Base-by-base conservation (phyloP, 2,888 invertebrate species). In the Acheta domesticus region DNA sequence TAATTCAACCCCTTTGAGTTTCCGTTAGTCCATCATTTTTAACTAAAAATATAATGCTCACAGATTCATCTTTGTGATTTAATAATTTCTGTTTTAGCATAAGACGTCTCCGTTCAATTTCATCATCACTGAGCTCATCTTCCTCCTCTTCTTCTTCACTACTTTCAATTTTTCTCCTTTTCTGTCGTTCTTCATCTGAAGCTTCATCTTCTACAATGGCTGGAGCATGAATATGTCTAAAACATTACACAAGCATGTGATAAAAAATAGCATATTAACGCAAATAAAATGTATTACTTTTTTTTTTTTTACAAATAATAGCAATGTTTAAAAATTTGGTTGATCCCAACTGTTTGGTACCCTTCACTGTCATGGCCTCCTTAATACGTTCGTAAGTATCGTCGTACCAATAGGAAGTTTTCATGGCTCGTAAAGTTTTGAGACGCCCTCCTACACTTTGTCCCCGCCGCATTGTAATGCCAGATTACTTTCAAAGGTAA, bases 41-140 rank as follows among this genome's bases (percentile, higher is more conserved):
- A 62, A 62, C 62, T 62, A 62, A n/a, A 62, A 36, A 36, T 8
- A 8, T 21, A n/a, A 76, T 48, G 49, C 78, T 78, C 76, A 85
- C 85, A 81, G 83, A 83, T 84, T 94, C 94, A 77, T 93, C 93
- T 85, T 93, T 93, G 83, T 91, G 91, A 14, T 90, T 90, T 76
- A 93, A 85, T 84, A 93, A 92, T 82, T 91, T 89, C 83, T 92
- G 90, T 78, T 92, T 89, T 16, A 95, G 85, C 81, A 90, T 87
- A 62, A 92, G 91, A 80, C 97, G 89, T n/a, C 96, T 89, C 83
- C 91, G 90, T 85, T 97, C 97, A 84, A 96, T 93, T 87, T 96
- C 96, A 73, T 91, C 91, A 82, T 96, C 96, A 83, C 95, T 95
- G 2, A 96, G 87, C 83, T 96, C 95, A 82, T 94, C 94, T 85